These are phyloP conservation scores for Anastrepha ludens DNA, from an alignment of 1,140 invertebrate genomes.

Conservation along the genomic window DNA sequence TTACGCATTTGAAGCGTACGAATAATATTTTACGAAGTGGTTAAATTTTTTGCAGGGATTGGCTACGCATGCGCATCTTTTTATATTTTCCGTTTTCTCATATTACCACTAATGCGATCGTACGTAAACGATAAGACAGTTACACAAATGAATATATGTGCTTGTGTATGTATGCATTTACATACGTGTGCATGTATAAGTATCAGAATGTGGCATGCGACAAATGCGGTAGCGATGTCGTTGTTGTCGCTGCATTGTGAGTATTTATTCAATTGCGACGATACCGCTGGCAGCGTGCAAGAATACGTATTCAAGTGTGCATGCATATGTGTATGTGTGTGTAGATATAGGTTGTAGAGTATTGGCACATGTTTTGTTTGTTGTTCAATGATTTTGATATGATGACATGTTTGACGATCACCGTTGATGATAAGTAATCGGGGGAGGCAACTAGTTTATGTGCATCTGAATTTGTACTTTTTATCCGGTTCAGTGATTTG, in stretches of 20 bases:
- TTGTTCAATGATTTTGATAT: slow-evolving; percentile 40
- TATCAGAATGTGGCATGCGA: slow-evolving; percentile 1
- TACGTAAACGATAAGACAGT: neutral
- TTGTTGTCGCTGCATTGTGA: slow-evolving; percentile 8
- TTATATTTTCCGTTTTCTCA: neutral
- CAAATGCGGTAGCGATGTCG: slow-evolving; percentile 41
- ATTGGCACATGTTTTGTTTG: slow-evolving; percentile 10
- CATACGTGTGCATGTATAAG: neutral
- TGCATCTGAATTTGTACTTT: neutral
- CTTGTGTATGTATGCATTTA: neutral
- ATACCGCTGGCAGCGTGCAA: neutral
- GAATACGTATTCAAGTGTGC: neutral
- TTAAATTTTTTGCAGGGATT: neutral
- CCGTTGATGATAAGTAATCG: neutral
- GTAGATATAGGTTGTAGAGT: neutral
- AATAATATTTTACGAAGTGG: neutral
- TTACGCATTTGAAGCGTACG: no score
- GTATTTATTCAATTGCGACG: slow-evolving; percentile 45
- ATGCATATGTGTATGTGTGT: neutral
- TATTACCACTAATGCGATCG: neutral
- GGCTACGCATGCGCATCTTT: neutral
- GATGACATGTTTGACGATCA: neutral
- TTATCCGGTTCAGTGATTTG: slow-evolving; percentile 17
- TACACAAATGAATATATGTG: neutral
- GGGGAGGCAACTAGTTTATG: neutral